A percentile compares a stretch with the other conserved stretches of the same genome.
phyloP scores from a whole-genome alignment of 2,797 vertebrate species.

The Chromobotia macracanthus region DNA sequence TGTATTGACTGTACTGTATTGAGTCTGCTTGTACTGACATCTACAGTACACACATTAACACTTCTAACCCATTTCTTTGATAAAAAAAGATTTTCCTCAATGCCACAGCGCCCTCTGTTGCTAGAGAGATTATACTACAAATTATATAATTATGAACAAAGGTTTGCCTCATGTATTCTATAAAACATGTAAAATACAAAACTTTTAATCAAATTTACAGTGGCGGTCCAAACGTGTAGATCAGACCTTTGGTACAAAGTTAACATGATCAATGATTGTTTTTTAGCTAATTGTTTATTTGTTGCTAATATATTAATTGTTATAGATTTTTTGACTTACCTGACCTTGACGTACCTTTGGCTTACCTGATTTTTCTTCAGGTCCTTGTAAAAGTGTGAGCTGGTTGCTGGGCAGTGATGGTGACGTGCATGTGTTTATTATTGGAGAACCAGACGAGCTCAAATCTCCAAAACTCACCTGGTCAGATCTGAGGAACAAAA shows the following conservation, averaged over 20 bases:
- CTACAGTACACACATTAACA: slow-evolving; percentile 7
- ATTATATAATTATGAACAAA: neutral
- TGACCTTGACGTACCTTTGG: too few species aligned
- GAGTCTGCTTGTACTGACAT: neutral
- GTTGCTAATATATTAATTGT: neutral
- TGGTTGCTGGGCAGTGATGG: slow-evolving; percentile 65
- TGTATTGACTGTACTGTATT: too few species aligned
- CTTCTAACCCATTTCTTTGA: neutral
- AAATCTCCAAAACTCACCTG: slow-evolving; percentile 53
- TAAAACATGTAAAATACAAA: neutral
- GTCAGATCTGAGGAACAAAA: slow-evolving; percentile 57
- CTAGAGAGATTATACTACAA: neutral
- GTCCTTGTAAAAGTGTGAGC: slow-evolving; percentile 60
- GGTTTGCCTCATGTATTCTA: neutral
- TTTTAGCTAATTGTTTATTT: neutral
- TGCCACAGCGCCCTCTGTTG: slow-evolving; percentile 37
- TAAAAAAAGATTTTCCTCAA: neutral
- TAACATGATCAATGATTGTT: too few species aligned
- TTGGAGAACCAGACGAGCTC: slow-evolving; percentile 56
- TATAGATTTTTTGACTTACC: neutral
- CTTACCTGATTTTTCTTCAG: slow-evolving; percentile 40
- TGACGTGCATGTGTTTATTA: slow-evolving; percentile 60
- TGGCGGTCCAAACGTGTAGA: too few species aligned
- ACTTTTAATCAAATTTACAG: neutral
- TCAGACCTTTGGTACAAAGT: too few species aligned